Evolutionary conservation across 2,888 invertebrate genomes (phyloP), one percentile per base, ranked within the genome.

Genomic region (Scaptodrosophila latifasciaeformis): DNA sequence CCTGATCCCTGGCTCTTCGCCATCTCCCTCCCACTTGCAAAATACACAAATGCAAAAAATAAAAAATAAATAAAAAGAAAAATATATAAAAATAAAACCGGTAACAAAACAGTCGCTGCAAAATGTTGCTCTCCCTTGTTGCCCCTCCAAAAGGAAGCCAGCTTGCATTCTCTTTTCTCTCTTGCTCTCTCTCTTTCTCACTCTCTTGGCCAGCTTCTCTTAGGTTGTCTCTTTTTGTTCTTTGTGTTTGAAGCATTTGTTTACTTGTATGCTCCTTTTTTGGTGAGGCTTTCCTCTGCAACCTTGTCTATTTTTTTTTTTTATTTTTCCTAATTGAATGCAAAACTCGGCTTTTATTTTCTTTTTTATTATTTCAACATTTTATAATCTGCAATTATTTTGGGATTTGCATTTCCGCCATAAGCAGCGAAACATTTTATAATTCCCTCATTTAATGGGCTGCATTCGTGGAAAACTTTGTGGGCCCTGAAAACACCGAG

Each of bases 31-130:
- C n/a, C n/a, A n/a, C n/a, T n/a, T n/a, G n/a, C n/a, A n/a, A n/a
- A n/a, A n/a, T n/a, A n/a, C n/a, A n/a, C n/a, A n/a, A n/a, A n/a
- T n/a, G n/a, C n/a, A n/a, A n/a, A n/a, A n/a, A n/a, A n/a, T n/a
- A n/a, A n/a, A n/a, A n/a, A n/a, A n/a, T n/a, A n/a, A n/a, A n/a
- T n/a, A n/a, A n/a, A n/a, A n/a, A n/a, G n/a, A n/a, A n/a, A n/a
- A n/a, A n/a, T n/a, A n/a, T n/a, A n/a, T n/a, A n/a, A n/a, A 24
- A 12, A 10, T 5, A 62, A 65, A 70, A 72, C 74, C 74, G 74
- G 68, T 68, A 68, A 71, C 70, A 44, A 59, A 34, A 45, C 56
- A 31, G 53, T 52, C 44, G 40, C 57, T 48, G 30, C 43, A 31
- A n/a, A 24, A 37, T 42, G 47, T 29, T 2, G 44, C 51, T 51